Conservation (phyloP, 1,140 invertebrate genomes). For the Ladona fulva region DNA sequence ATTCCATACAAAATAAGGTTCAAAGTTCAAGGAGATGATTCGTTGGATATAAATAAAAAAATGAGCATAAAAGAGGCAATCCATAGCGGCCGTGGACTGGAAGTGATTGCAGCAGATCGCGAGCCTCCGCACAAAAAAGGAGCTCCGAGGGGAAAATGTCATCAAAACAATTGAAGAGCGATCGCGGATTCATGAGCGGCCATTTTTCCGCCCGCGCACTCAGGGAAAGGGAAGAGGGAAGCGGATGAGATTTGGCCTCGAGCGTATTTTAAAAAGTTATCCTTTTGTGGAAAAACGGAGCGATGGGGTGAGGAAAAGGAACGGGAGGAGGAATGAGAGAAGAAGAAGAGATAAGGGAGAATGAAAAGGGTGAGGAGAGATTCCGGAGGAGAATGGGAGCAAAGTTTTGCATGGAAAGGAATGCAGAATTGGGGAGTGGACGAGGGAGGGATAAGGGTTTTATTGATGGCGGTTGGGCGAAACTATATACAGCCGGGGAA, state of each 20-base stretch:
- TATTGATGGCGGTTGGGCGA: background rate
- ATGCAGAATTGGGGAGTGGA: background rate
- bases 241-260: background rate
- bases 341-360: background rate
- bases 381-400: background rate
- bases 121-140: background rate
- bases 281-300: too few relatives aligned
- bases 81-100: too few relatives aligned
- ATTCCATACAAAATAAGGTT: too few relatives aligned
- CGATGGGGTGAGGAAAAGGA: background rate
- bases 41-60: too few relatives aligned
- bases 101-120: too few relatives aligned
- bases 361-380: background rate
- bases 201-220: too few relatives aligned
- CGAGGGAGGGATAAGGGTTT: background rate
- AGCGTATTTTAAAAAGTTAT: too few relatives aligned
- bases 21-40: too few relatives aligned
- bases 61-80: too few relatives aligned
- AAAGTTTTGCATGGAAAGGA: conserved; percentile 7
- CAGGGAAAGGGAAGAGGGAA: background rate
- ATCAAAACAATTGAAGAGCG: background rate
- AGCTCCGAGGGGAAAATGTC: background rate
- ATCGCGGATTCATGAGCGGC: background rate
- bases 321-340: background rate
- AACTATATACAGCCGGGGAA: background rate